Evolutionary conservation across 2,113 vertebrate species (phyloP), one percentile per base, ranked within the genome.

Genomic region (Percopsis transmontana): DNA sequence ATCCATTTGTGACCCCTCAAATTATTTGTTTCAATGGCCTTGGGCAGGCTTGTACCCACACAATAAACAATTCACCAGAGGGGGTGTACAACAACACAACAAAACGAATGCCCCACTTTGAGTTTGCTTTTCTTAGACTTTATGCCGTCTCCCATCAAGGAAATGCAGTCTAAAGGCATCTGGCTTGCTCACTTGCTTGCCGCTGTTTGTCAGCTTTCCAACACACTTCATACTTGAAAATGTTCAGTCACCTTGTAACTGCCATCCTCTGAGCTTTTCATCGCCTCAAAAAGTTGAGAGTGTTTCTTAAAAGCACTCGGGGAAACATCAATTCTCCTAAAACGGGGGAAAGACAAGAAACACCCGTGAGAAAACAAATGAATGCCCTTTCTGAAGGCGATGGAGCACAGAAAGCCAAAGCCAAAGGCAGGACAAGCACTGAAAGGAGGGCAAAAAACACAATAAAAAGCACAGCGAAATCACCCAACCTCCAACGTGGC

Each of bases 271-370:
- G 96, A 92, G 85, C 90, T 94, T 96, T 98, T 98, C 87, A 94
- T 89, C 84, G 96, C 96, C 81, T 98, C 97, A 90, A 96, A 97
- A 90, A 95, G 89, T 86, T 96, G 95, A 90, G 95, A 93, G 93
- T 97, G 96, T 91, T 97, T 98, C 94, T 94, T 97, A 95, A 99
- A 98, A 92, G 95, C 96, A 95, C 97, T 98, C 85, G 96, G 97
- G 91, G 97, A 99, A 94, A 99, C 96, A 93, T 99, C 97, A 92
- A 99, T 98, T 94, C 95, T 94, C 95, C 97, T 99, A 84, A 61
- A 33, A 69, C 56, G 19, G 11, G 21, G 41, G 77, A 71, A 83
- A 68, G 57, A 47, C 39, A 42, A 41, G 6, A 40, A 33, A 27
- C 18, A 23, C 13, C 27, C 4, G 1, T 1, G 27, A 7, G 27